These are phyloP conservation scores for Neosilurus hyrtlii DNA, from an alignment of 2,797 vertebrate genomes.

Conservation along the genomic window DNA sequence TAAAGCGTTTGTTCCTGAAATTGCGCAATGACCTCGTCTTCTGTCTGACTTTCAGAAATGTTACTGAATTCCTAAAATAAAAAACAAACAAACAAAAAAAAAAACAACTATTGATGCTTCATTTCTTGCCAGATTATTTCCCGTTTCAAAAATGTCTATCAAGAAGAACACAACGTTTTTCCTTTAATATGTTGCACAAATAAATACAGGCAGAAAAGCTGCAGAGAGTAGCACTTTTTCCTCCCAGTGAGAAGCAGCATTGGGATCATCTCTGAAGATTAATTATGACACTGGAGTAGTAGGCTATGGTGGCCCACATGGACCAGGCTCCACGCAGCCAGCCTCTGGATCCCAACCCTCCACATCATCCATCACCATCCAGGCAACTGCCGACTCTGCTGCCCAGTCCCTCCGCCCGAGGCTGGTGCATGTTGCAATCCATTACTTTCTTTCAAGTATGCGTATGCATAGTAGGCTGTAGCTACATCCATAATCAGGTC, in stretches of 20 bases:
- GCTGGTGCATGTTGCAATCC: slow-evolving; percentile 32
- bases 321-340: slow-evolving; percentile 28
- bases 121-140: slow-evolving; percentile 39
- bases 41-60: slow-evolving; percentile 19
- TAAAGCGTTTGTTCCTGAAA: slow-evolving; percentile 48
- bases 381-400: slow-evolving; percentile 42
- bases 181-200: slow-evolving; percentile 36
- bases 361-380: slow-evolving; percentile 51
- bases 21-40: slow-evolving; percentile 30
- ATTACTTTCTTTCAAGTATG: slow-evolving; percentile 43
- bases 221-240: slow-evolving; percentile 43
- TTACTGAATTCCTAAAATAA: slow-evolving; percentile 1
- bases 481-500: slow-evolving; percentile 43
- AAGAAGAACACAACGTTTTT: slow-evolving; percentile 1
- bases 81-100: neutral
- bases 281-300: slow-evolving; percentile 50
- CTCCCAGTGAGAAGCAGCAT: slow-evolving; percentile 3
- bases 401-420: slow-evolving; percentile 23
- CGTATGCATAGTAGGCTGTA: slow-evolving; percentile 36
- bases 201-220: slow-evolving; percentile 43
- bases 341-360: slow-evolving; percentile 37
- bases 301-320: slow-evolving; percentile 35
- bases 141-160: slow-evolving; percentile 41
- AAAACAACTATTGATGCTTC: neutral
- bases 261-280: slow-evolving; percentile 52